phyloP scores from a whole-genome alignment of 2,888 invertebrate species.

The Miltochrista miniata region DNA sequence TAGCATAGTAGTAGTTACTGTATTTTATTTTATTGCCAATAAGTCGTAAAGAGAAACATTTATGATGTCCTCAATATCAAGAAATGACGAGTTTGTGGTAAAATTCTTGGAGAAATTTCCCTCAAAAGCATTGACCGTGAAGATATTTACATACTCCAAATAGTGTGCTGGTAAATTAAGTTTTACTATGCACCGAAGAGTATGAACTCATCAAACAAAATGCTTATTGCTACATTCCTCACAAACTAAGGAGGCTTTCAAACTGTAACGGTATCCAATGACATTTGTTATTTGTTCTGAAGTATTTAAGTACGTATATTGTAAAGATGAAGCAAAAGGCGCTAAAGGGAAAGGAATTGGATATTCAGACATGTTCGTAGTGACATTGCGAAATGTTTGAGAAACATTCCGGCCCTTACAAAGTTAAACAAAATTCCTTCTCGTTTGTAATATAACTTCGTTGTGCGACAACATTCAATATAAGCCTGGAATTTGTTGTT shows the following conservation, averaged over 20 bases:
- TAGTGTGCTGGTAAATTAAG: constrained; percentile 15
- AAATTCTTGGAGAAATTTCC: constrained; percentile 19
- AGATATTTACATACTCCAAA: constrained; percentile 23
- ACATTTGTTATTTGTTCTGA: constrained; percentile 12
- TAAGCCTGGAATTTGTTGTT: constrained; percentile 11
- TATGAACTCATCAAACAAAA: constrained; percentile 13
- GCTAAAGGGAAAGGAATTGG: constrained; percentile 34
- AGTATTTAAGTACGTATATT: constrained; percentile 7
- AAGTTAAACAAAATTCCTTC: constrained; percentile 35
- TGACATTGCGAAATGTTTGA: constrained; percentile 41
- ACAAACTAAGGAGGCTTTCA: constrained; percentile 11
- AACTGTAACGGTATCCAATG: constrained; percentile 12
- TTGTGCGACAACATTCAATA: constrained; percentile 9
- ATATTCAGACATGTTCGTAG: constrained; percentile 36
- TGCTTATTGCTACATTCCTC: constrained; percentile 16
- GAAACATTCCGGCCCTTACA: constrained; percentile 46
- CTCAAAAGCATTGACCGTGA: constrained; percentile 17
- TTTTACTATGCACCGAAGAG: constrained; percentile 11
- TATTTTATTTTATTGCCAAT: constrained; percentile 7
- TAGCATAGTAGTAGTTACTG: constrained; percentile 7
- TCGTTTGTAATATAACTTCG: constrained; percentile 11
- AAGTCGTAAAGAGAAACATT: constrained; percentile 1
- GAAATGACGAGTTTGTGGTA: constrained; percentile 5
- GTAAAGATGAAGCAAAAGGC: constrained; percentile 5
- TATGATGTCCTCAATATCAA: constrained; percentile 12